Evolutionary conservation across 2,888 invertebrate genomes (phyloP), one percentile per base, ranked within the genome.

Genomic region (Pilophorus perplexus): DNA sequence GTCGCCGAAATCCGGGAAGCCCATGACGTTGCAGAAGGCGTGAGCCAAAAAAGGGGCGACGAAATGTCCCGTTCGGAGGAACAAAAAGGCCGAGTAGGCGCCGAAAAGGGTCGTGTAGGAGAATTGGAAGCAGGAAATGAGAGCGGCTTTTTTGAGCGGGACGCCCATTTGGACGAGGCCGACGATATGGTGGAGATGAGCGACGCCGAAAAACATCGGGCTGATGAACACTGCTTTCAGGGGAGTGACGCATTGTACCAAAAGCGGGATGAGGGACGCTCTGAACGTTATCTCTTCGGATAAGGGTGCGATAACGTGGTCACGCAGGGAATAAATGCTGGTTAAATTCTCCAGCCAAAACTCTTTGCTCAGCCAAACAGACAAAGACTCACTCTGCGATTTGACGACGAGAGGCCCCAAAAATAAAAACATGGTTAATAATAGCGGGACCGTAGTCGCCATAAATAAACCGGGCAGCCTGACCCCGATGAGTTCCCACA

Each of bases 1-100:
- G 75, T 89, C 93, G 2, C 82, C 80, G 71, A 96, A 82, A 76
- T 94, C 90, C 0, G 96, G 96, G 75, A 96, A 89, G 5, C 96
- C 96, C 93, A 97, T 94, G 78, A 93, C 90, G 78, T 97, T 97
- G 78, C 97, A 97, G 77, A 95, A 94, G 28, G 92, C 88, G 77
- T 97, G 97, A 1, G 89, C 93, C 14, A 93, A 78, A 72, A 95
- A 85, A 2, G 93, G 90, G 1, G 95, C 91, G 16, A 87, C 80
- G 73, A 96, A 85, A 77, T 96, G 94, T 37, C 94, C 89, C 73
- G 95, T 96, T 76, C 89, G 85, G 8, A 89, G 81, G 78, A 95
- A 93, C 52, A 96, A 78, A 76, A 87, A 94, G n/a, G 95, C 90
- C 4, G 95, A 94, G 77, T 97, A 97, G 52, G 89, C 88, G 67